These are phyloP conservation scores for Drosophila ficusphila DNA, from an alignment of 1,140 invertebrate species.

Conservation along the genomic window DNA sequence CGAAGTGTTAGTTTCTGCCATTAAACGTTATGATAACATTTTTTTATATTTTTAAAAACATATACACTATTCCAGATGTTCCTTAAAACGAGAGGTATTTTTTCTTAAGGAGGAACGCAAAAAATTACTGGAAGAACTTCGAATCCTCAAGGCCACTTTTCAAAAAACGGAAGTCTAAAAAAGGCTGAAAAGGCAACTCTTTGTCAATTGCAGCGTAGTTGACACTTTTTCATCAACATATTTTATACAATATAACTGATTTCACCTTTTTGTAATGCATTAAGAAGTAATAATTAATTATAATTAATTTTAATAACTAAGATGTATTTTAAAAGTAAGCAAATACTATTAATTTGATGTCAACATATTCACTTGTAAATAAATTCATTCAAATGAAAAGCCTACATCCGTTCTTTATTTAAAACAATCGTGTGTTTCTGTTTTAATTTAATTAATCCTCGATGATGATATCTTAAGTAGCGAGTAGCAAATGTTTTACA, in stretches of 20 bases:
- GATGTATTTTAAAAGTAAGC: neutral
- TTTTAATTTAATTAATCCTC: neutral
- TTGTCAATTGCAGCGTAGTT: slow-evolving; percentile 1
- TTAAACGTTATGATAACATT: neutral
- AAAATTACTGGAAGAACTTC: slow-evolving; percentile 31
- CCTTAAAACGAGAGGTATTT: slow-evolving; percentile 32
- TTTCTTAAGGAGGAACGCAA: slow-evolving; percentile 39
- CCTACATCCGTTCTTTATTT: too few relatives aligned
- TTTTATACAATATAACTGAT: too few relatives aligned
- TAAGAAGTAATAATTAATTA: neutral
- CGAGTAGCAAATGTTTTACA: too few relatives aligned
- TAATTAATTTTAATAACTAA: neutral
- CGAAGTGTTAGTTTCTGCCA: slow-evolving; percentile 53
- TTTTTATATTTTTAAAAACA: neutral
- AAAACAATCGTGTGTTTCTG: too few relatives aligned
- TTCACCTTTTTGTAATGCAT: too few relatives aligned
- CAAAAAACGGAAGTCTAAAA: neutral
- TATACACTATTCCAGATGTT: slow-evolving; percentile 3
- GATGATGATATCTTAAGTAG: too few relatives aligned
- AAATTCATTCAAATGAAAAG: neutral
- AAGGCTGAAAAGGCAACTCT: neutral
- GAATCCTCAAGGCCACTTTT: slow-evolving; percentile 15
- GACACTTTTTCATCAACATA: too few relatives aligned
- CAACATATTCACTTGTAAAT: too few relatives aligned
- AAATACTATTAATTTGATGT: too few relatives aligned